These are phyloP conservation scores for Neoitamus cyanurus DNA, from an alignment of 2,888 invertebrate species.

Conservation along the genomic window DNA sequence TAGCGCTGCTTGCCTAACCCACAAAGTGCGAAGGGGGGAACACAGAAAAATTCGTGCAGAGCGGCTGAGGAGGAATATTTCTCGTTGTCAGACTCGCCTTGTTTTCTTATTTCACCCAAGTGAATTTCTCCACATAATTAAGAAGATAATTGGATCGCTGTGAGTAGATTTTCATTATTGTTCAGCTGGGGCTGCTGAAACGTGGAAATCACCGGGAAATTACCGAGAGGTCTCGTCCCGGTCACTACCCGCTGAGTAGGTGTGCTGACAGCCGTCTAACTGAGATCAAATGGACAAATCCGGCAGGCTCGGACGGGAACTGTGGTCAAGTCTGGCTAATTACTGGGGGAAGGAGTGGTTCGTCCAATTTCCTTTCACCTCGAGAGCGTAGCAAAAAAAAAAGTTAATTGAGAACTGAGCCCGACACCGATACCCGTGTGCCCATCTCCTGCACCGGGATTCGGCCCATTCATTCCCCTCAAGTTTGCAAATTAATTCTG, in stretches of 20 bases:
- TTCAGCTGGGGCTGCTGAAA: neutral
- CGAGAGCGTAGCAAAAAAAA: neutral
- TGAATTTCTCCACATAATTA: conserved; percentile 38
- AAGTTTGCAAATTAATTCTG: neutral
- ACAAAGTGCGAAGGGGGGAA: neutral
- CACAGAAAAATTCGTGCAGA: neutral
- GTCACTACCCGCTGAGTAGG: neutral
- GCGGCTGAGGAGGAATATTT: neutral
- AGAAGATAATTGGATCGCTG: conserved; percentile 37
- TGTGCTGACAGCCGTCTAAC: neutral
- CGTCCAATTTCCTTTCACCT: neutral
- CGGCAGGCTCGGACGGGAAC: neutral
- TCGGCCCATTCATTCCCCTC: neutral
- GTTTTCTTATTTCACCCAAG: conserved; percentile 41
- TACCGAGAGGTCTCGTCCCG: neutral
- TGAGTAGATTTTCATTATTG: conserved; percentile 36
- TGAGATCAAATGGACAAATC: neutral
- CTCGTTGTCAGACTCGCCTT: neutral
- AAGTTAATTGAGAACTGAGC: neutral
- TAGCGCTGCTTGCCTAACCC: neutral
- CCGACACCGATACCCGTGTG: neutral
- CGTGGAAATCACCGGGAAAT: conserved; percentile 1
- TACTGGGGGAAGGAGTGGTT: neutral
- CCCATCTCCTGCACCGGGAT: neutral
- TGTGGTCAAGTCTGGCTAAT: neutral